Percentiles rank a stretch among this genome's conserved stretches.
Conservation (phyloP, 2,888 invertebrate genomes). For the Plemyria rubiginata region DNA sequence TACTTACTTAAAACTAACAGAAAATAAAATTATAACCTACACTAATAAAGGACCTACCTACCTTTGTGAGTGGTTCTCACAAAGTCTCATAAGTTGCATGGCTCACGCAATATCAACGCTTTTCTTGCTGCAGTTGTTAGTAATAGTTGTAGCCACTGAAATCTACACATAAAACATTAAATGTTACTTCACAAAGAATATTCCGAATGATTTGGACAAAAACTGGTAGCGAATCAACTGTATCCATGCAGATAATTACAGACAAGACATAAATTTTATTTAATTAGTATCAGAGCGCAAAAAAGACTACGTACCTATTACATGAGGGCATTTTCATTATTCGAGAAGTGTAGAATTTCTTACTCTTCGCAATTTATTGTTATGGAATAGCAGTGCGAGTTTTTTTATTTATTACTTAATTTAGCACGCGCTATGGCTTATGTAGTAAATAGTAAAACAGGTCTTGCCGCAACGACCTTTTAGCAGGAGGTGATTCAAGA, state of each 20-base stretch:
- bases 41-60: too few relatives aligned
- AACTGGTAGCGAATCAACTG: conserved; percentile 24
- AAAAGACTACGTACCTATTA: conserved; percentile 32
- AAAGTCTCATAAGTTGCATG: conserved; percentile 15
- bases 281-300: conserved; percentile 49
- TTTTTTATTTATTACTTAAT: conserved; percentile 14
- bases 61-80: conserved; percentile 26
- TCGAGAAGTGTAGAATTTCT: conserved; percentile 5
- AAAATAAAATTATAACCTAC: too few relatives aligned
- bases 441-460: conserved; percentile 5
- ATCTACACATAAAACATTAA: neutral
- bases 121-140: conserved; percentile 14
- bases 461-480: conserved; percentile 16
- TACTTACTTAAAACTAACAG: too few relatives aligned
- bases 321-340: conserved; percentile 6
- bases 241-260: conserved; percentile 30
- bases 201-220: conserved; percentile 25
- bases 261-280: conserved; percentile 46
- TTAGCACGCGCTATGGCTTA: conserved; percentile 1
- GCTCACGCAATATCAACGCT: neutral
- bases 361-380: conserved; percentile 6
- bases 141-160: neutral
- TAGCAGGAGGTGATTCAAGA: conserved; percentile 37
- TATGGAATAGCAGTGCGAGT: neutral
- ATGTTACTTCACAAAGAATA: conserved; percentile 8